These are phyloP conservation scores for Premnoplex brunnescens DNA, from an alignment of 2,797 vertebrate species.

Conservation along the genomic window DNA sequence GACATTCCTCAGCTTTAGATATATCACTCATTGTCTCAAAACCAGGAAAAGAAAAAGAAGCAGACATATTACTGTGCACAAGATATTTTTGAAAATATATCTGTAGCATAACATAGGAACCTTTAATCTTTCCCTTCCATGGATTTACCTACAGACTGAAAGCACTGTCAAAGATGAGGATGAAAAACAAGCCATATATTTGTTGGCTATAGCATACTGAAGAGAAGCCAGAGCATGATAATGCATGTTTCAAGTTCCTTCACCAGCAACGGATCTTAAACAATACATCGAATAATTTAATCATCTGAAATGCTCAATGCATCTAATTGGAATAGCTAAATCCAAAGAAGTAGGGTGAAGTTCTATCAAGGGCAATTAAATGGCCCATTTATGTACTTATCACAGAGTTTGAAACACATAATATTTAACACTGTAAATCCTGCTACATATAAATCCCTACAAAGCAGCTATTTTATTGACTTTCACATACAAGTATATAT, in stretches of 20 bases:
- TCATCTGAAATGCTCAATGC: background rate
- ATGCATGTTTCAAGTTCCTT: background rate
- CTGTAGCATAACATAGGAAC: background rate
- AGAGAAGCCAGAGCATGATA: background rate
- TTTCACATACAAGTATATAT: background rate
- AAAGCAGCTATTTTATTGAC: background rate
- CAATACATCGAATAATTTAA: background rate
- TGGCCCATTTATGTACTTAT: background rate
- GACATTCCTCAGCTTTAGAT: background rate
- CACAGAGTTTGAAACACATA: background rate
- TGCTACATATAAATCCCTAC: background rate
- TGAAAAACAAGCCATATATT: background rate
- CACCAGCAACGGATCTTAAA: background rate
- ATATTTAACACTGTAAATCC: background rate
- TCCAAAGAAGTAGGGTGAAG: background rate
- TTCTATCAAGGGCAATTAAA: conserved; percentile 3
- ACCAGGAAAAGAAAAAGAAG: background rate
- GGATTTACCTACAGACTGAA: background rate
- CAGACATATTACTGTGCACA: background rate
- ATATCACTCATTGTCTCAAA: background rate
- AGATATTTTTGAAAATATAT: background rate
- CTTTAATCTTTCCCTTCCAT: background rate
- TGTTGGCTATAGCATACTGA: background rate
- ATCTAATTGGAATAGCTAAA: background rate
- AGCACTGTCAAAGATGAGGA: background rate